phyloP scores from a whole-genome alignment of 2,888 invertebrate species.

The Tiphia femorata region DNA sequence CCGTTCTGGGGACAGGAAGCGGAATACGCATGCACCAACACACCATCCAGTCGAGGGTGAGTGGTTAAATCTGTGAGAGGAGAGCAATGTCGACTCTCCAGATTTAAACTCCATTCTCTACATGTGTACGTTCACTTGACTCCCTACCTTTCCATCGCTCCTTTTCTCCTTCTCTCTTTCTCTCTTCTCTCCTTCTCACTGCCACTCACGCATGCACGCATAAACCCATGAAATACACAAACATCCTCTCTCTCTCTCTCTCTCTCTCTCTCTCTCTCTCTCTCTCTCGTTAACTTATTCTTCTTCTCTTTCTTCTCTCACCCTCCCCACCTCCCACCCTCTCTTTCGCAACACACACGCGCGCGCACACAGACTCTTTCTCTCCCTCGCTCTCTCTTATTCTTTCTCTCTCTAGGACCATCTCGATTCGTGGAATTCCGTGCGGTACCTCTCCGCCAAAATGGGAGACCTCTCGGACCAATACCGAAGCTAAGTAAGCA shows the following conservation, averaged over 20 bases:
- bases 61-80: slow-evolving; percentile 17
- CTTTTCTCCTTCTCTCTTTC: not conserved
- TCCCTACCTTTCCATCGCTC: not conserved
- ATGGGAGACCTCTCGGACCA: no score
- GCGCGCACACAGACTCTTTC: no score
- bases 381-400: no score
- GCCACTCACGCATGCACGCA: no score
- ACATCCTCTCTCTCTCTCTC: not conserved
- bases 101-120: not conserved
- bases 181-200: no score
- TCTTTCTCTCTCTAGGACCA: no score
- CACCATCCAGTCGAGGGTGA: slow-evolving; percentile 26
- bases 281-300: not conserved
- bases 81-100: slow-evolving; percentile 23
- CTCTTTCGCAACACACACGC: no score
- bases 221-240: no score
- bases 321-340: no score
- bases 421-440: no score
- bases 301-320: not conserved
- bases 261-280: not conserved
- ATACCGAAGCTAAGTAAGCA: no score
- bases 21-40: slow-evolving; percentile 42
- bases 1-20: slow-evolving; percentile 56
- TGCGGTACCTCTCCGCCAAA: no score
- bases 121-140: not conserved